Base-by-base conservation (phyloP, 2,888 invertebrate genomes). In the Frankliniella fusca region DNA sequence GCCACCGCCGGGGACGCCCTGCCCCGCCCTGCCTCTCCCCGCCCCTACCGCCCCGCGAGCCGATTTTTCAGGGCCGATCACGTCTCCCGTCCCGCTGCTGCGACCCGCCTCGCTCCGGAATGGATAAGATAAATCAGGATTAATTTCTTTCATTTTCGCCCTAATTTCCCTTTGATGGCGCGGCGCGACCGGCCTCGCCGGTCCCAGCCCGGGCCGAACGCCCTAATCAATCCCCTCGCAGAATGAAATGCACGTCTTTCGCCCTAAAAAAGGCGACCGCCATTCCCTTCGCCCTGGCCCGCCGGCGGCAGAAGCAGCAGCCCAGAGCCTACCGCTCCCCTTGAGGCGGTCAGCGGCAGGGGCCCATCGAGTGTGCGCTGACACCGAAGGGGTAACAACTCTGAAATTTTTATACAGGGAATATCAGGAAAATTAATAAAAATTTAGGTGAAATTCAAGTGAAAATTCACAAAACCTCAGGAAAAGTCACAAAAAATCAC, bases 61-160 rank as follows among this genome's bases (percentile, higher is more conserved):
- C 38, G n/a, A 61, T 61, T 61, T 61, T 61, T 61, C 61, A 61
- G 61, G 5, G 61, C 61, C 61, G 61, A 61, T n/a, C 38, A 76
- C 61, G 61, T 27, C 70, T 27, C 27, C 27, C 70, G 70, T 70
- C n/a, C 70, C 38, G 2, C 38, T 5, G 5, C 38, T 38, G 38
- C 38, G 38, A 38, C 38, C 38, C 38, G 38, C 38, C 38, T 38
- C 38, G 38, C 38, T 38, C 38, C 38, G 5, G 38, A 5, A 23
- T 27, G 23, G 70, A 76, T 76, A 76, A 38, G 70, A 76, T 76
- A 76, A 76, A 76, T 76, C 70, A 76, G 27, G 27, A 76, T 76
- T 76, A 76, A 76, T 76, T 76, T 76, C 70, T 76, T 76, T 76
- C 70, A 76, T 76, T 76, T 76, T 27, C 70, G 70, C 70, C 38